Conservation (phyloP, 2,888 invertebrate genomes). For the Hyposoter didymator region DNA sequence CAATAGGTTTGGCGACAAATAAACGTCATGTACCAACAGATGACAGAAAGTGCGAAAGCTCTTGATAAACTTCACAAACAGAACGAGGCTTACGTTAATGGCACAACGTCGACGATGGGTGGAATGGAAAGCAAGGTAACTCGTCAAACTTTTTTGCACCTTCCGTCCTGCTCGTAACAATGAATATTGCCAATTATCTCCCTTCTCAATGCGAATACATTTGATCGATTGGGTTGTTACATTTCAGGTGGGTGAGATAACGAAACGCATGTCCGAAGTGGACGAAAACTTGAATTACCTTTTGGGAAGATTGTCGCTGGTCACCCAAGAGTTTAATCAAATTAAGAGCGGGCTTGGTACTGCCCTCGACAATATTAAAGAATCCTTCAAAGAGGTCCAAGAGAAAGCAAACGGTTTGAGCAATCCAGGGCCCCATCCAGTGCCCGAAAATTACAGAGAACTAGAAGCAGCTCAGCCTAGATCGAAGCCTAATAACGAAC, state of each 20-base stretch:
- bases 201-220: too few relatives aligned
- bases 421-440: slow-evolving; percentile 84
- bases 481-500: slow-evolving; percentile 29
- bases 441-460: slow-evolving; percentile 81
- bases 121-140: slow-evolving; percentile 91
- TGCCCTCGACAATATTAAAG: slow-evolving; percentile 89
- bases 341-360: slow-evolving; percentile 91
- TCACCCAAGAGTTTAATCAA: slow-evolving; percentile 93
- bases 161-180: too few relatives aligned
- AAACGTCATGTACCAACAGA: slow-evolving; percentile 94
- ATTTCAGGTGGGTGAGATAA: slow-evolving; percentile 90
- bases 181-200: too few relatives aligned
- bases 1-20: slow-evolving; percentile 94
- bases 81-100: slow-evolving; percentile 92
- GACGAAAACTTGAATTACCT: slow-evolving; percentile 93
- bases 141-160: neutral
- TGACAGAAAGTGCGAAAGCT: slow-evolving; percentile 90
- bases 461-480: slow-evolving; percentile 69
- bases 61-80: slow-evolving; percentile 92
- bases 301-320: slow-evolving; percentile 91
- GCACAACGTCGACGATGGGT: slow-evolving; percentile 90
- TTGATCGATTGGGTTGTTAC: too few relatives aligned
- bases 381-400: slow-evolving; percentile 88
- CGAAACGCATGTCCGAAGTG: slow-evolving; percentile 90
- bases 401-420: slow-evolving; percentile 82